A percentile compares a stretch with the other conserved stretches of the same genome.
phyloP scores from a whole-genome alignment of 53 echinoderm and acorn worm species.

The Hippasteria phrygiana region DNA sequence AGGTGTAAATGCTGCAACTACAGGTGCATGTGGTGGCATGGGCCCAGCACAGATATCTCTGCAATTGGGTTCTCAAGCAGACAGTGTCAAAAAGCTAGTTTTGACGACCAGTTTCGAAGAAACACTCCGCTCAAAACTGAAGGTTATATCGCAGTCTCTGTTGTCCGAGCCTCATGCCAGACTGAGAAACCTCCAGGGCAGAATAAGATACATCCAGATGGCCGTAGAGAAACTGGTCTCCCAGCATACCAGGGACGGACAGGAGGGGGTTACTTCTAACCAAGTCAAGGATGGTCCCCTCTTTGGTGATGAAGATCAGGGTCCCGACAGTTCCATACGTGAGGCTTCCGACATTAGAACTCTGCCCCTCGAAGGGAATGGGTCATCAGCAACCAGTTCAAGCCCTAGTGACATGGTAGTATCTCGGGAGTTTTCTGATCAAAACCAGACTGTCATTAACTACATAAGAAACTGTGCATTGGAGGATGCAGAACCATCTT shows the following conservation, averaged over 20 bases:
- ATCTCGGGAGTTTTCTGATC: not conserved
- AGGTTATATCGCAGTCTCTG: conserved; percentile 37
- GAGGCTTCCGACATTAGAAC: too few relatives aligned
- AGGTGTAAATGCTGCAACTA: not conserved
- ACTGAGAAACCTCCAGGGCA: conserved; percentile 3
- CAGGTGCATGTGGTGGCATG: not conserved
- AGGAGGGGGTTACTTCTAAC: not conserved
- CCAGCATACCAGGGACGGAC: conserved; percentile 37
- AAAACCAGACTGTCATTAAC: not conserved
- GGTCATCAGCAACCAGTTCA: too few relatives aligned
- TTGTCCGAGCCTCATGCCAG: conserved; percentile 59
- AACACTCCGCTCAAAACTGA: conserved; percentile 25
- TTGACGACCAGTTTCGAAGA: too few relatives aligned
- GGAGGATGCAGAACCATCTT: not conserved
- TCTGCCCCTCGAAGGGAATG: not conserved
- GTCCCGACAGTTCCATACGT: not conserved
- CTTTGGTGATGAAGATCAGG: not conserved
- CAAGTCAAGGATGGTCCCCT: conserved; percentile 9
- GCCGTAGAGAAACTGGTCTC: conserved; percentile 44
- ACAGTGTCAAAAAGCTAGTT: not conserved
- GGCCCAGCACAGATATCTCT: not conserved
- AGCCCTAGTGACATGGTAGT: not conserved
- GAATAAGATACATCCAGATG: conserved; percentile 45
- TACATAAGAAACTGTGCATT: not conserved
- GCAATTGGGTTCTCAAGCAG: not conserved